Conservation (phyloP, 2,113 vertebrate species). For the Callipepla californica region DNA sequence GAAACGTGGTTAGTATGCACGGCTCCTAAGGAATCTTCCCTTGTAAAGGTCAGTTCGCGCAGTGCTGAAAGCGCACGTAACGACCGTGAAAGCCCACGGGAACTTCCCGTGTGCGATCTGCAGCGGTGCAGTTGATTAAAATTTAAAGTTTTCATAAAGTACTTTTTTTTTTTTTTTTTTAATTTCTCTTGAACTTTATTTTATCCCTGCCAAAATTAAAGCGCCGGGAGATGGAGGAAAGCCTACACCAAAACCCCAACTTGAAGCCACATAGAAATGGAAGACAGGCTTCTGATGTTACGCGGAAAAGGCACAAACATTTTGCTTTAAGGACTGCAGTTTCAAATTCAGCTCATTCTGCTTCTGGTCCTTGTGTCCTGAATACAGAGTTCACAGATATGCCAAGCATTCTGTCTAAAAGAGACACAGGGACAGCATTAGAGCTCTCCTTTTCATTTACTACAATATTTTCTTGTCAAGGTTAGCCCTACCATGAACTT, state of each 20-base stretch:
- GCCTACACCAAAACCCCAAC: background rate
- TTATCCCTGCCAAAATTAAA: background rate
- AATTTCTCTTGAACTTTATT: background rate
- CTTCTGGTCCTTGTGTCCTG: background rate
- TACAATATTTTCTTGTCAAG: accelerated
- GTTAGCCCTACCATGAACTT: background rate
- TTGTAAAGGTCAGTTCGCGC: conserved; percentile 15
- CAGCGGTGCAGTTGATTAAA: background rate
- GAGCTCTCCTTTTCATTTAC: background rate
- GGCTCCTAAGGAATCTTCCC: background rate
- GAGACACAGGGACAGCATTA: background rate
- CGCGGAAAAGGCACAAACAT: conserved; percentile 9
- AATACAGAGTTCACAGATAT: background rate
- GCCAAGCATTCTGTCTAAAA: background rate
- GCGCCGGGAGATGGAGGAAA: background rate
- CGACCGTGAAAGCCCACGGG: accelerated
- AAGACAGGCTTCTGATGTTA: background rate
- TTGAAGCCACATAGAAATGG: background rate
- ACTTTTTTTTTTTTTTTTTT: background rate
- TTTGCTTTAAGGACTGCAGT: background rate
- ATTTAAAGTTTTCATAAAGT: background rate
- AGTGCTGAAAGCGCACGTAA: background rate
- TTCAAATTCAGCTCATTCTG: conserved; percentile 16
- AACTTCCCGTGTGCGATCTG: background rate
- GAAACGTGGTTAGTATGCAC: background rate